Percentiles rank a stretch among this genome's conserved stretches.
phyloP scores from a whole-genome alignment of 2,113 vertebrate genomes.

The Amazona vittata region DNA sequence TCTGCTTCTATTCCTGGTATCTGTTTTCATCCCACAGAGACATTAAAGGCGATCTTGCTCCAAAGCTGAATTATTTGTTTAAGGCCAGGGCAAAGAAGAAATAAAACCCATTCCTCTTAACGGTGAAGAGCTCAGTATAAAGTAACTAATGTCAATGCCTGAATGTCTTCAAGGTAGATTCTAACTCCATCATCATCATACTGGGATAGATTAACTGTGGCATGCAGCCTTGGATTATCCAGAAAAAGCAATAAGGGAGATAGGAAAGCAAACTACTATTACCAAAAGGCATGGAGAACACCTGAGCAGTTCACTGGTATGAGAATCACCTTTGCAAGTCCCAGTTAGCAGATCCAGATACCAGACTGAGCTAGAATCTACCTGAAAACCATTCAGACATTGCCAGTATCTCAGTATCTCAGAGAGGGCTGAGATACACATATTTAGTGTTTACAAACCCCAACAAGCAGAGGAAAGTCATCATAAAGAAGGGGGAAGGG shows the following conservation, averaged over 20 bases:
- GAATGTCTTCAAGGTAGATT: neutral
- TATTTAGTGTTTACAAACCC: neutral
- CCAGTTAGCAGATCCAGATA: neutral
- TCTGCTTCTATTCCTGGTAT: neutral
- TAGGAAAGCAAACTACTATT: neutral
- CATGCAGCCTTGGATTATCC: neutral
- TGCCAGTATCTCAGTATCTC: neutral
- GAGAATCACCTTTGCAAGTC: neutral
- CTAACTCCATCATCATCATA: neutral
- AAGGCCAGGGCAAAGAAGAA: neutral
- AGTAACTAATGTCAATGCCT: neutral
- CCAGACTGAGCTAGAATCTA: neutral
- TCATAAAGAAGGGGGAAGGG: neutral
- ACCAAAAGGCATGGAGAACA: neutral
- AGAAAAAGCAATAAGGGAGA: neutral
- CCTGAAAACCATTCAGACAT: neutral
- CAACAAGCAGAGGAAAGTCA: neutral
- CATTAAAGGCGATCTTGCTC: neutral
- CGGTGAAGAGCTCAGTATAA: neutral
- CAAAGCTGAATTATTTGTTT: neutral
- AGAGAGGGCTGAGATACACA: neutral
- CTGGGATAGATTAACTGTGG: neutral
- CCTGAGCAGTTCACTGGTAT: neutral
- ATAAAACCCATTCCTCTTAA: neutral
- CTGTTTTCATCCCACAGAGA: neutral